phyloP scores from a whole-genome alignment of 2,797 vertebrate species.

The Manis pentadactyla region DNA sequence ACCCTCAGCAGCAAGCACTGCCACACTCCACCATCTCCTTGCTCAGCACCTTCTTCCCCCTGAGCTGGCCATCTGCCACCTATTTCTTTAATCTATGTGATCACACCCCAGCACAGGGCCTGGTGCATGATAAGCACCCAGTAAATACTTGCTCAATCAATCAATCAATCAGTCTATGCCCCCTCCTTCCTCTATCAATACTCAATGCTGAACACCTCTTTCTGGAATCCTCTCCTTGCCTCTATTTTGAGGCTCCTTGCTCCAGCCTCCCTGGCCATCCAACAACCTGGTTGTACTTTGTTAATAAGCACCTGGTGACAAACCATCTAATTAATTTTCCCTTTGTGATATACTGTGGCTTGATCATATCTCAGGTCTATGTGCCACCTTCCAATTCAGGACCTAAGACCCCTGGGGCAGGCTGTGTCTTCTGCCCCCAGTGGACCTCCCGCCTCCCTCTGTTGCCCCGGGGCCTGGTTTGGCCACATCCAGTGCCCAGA shows the following conservation, averaged over 20 bases:
- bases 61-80: rapidly evolving
- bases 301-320: neutral
- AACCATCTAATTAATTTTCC: neutral
- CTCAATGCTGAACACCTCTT: neutral
- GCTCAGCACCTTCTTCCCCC: neutral
- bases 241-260: neutral
- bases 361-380: rapidly evolving
- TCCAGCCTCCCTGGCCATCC: neutral
- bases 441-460: rapidly evolving
- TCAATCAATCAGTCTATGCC: rapidly evolving
- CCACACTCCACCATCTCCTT: neutral
- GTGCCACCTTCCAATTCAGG: neutral
- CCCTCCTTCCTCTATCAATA: neutral
- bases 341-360: rapidly evolving
- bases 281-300: neutral
- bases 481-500: no score
- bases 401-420: neutral
- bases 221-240: neutral
- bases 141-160: neutral
- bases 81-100: neutral
- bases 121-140: neutral
- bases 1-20: rapidly evolving
- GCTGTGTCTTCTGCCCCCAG: neutral
- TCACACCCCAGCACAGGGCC: neutral
- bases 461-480: neutral